Percentiles rank a stretch among this genome's conserved stretches.
phyloP scores from a whole-genome alignment of 2,888 invertebrate genomes.

The Tinea semifulvella region DNA sequence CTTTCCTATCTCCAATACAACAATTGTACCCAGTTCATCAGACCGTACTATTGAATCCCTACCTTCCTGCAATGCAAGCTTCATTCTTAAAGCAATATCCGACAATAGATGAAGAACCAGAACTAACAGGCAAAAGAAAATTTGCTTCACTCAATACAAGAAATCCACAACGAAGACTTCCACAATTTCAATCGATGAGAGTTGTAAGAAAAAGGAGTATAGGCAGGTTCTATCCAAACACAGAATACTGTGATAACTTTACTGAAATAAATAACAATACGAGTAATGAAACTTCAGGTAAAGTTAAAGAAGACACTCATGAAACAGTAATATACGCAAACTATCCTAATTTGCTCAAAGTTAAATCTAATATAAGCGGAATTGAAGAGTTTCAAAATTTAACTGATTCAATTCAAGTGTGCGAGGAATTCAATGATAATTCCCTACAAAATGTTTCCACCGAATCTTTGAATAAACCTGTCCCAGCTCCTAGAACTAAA shows the following conservation, averaged over 20 bases:
- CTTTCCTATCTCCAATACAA: conserved; percentile 52
- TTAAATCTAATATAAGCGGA: conserved; percentile 47
- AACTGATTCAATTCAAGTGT: conserved; percentile 73
- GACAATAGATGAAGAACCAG: conserved; percentile 45
- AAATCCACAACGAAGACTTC: conserved; percentile 37
- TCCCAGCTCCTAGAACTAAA: conserved; percentile 68
- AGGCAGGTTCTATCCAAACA: conserved; percentile 59
- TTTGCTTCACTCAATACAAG: conserved; percentile 57
- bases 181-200: conserved; percentile 59
- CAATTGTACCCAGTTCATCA: conserved; percentile 56
- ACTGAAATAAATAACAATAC: conserved; percentile 58
- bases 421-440: conserved; percentile 54
- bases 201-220: conserved; percentile 52
- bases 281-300: conserved; percentile 30
- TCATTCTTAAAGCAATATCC: conserved; percentile 52
- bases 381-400: conserved; percentile 69
- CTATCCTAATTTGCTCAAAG: conserved; percentile 43
- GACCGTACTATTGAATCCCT: conserved; percentile 51
- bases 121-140: conserved; percentile 41
- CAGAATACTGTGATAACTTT: conserved; percentile 56
- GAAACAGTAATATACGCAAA: conserved; percentile 54
- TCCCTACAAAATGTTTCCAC: conserved; percentile 36
- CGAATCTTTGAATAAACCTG: conserved; percentile 60
- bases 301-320: conserved; percentile 22
- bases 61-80: conserved; percentile 50